These are phyloP conservation scores for Smutsia gigantea DNA, from an alignment of 2,797 vertebrate genomes.

Conservation along the genomic window DNA sequence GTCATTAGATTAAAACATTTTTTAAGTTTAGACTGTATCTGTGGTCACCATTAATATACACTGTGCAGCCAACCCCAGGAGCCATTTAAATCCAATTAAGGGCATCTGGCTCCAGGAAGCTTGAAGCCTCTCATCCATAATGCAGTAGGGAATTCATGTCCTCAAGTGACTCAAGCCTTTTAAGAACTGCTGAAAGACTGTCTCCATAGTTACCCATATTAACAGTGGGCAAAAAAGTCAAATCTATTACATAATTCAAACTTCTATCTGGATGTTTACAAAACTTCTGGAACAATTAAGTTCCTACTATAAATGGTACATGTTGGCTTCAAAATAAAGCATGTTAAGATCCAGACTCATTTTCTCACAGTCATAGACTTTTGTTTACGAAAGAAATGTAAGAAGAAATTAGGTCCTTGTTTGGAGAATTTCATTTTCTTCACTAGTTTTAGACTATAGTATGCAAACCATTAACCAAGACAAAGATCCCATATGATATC, in stretches of 20 bases:
- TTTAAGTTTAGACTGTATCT: neutral
- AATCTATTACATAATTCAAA: slow-evolving; percentile 79
- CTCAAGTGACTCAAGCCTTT: slow-evolving; percentile 71
- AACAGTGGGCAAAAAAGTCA: slow-evolving; percentile 80
- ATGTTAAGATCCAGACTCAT: neutral
- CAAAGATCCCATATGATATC: neutral
- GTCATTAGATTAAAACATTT: neutral
- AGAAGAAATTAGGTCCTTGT: neutral
- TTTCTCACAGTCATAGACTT: neutral
- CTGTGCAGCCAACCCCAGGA: neutral
- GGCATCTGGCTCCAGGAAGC: slow-evolving; percentile 60
- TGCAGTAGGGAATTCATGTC: slow-evolving; percentile 25
- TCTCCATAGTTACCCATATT: slow-evolving; percentile 75
- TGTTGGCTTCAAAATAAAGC: slow-evolving; percentile 59
- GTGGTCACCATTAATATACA: neutral
- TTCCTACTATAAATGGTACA: slow-evolving; percentile 71
- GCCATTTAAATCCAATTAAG: neutral
- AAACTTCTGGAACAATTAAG: slow-evolving; percentile 69
- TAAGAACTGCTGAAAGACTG: slow-evolving; percentile 75
- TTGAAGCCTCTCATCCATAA: slow-evolving; percentile 51
- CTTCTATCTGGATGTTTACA: slow-evolving; percentile 45
- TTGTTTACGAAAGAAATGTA: neutral
- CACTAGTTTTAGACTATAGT: neutral
- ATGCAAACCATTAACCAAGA: neutral
- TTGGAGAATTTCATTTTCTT: neutral